Conservation (phyloP, 2,797 vertebrate species). For the Myotis planiceps region DNA sequence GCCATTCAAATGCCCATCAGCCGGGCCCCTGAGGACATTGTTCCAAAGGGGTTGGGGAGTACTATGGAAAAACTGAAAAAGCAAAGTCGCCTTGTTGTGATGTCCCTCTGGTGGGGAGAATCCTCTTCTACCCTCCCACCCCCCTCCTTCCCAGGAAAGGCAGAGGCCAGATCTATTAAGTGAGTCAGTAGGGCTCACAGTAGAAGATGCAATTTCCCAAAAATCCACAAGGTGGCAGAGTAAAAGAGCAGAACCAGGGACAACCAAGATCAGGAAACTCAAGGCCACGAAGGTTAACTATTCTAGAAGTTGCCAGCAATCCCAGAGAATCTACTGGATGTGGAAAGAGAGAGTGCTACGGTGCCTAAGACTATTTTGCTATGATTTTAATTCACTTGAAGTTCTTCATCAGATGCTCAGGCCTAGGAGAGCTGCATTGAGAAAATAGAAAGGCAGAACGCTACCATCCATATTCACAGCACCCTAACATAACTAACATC, state of each 20-base stretch:
- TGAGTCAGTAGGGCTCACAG: not conserved
- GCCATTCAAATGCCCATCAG: not conserved
- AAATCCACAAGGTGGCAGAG: constrained; percentile 67
- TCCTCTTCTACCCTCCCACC: not conserved
- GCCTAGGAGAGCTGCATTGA: not conserved
- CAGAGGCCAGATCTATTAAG: not conserved
- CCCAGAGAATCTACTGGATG: not conserved
- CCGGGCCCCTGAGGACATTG: not conserved
- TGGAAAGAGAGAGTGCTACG: not conserved
- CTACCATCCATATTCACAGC: not conserved
- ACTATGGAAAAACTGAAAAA: not conserved
- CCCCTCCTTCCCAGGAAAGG: not conserved
- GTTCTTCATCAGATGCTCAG: not conserved
- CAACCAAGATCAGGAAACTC: not conserved
- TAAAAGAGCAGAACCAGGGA: not conserved
- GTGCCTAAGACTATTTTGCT: not conserved
- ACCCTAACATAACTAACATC: not conserved
- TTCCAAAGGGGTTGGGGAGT: not conserved
- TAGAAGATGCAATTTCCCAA: not conserved
- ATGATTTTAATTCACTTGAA: not conserved
- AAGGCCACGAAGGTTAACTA: not conserved
- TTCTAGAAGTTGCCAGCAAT: not conserved
- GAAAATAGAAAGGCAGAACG: not conserved
- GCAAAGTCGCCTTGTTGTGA: not conserved
- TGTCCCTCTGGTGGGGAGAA: not conserved